Evolutionary conservation across 2,113 vertebrate species (phyloP), one percentile per base, ranked within the genome.

Genomic region (Hiodon tergisus): DNA sequence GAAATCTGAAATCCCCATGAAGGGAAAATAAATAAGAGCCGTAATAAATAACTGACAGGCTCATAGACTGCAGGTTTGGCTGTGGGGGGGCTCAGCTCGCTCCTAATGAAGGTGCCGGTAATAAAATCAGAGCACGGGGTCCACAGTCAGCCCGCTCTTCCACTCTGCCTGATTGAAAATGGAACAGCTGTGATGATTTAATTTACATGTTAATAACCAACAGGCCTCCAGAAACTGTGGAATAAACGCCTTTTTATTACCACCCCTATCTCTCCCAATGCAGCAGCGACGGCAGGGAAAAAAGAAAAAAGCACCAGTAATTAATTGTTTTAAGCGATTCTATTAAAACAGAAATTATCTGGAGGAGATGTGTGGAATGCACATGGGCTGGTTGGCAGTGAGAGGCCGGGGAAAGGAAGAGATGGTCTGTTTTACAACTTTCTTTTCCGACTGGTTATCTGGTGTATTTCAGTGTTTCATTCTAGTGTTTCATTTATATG

Each of bases 181-280:
- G 92, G 95, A 96, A 95, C 96, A 97, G 96, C 96, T 97, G 96
- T 94, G 96, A 97, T 96, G 96, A 96, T 98, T 98, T 97, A 96
- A 98, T 98, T 98, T 98, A 96, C 96, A 97, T 98, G 95, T 96
- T 97, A 98, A 97, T 98, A 98, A 98, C 96, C 95, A 96, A 96
- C 94, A 94, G 95, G 95, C 96, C 94, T 96, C 92, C 92, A 95
- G 95, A 98, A 96, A 96, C 93, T 92, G 88, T 89, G 90, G 92
- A 96, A 94, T 97, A 98, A 97, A 97, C 88, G 93, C 91, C 93
- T 96, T 96, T 92, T 98, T 97, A 98, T 96, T 96, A 94, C 95
- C 79, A 79, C 91, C 92, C 92, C 85, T 95, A 96, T 96, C 94
- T 95, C 90, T 93, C 89, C 86, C 92, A 89, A 92, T 93, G 92